These are phyloP conservation scores for Aphidoletes aphidimyza DNA, from an alignment of 2,888 invertebrate species.

Conservation along the genomic window DNA sequence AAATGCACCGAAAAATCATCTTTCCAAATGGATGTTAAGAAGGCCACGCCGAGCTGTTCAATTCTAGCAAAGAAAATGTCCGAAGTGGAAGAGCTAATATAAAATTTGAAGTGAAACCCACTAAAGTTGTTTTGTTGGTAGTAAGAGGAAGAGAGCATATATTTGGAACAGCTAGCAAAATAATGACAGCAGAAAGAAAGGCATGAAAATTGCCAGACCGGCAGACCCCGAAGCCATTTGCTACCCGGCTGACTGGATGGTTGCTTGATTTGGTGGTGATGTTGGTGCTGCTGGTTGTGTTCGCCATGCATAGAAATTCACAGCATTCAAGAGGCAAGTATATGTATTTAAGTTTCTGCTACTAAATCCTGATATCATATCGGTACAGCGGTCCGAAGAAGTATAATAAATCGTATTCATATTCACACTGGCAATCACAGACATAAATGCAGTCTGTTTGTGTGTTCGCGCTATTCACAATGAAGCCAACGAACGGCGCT, in stretches of 20 bases:
- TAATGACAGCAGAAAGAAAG: neutral
- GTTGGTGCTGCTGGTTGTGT: too few species aligned
- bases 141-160: too few species aligned
- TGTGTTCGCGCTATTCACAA: too few species aligned
- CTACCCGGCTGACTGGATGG: too few species aligned
- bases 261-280: too few species aligned
- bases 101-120: neutral
- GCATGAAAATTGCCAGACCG: conserved; percentile 32
- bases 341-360: neutral
- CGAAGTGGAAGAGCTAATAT: neutral
- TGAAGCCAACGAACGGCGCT: too few species aligned
- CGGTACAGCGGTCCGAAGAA: neutral
- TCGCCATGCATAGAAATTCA: neutral
- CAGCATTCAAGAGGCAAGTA: neutral
- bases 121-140: neutral
- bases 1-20: conserved; percentile 17
- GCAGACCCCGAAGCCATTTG: neutral
- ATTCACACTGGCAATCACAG: conserved; percentile 42
- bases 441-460: conserved; percentile 33
- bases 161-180: too few species aligned
- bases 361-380: conserved; percentile 26
- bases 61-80: conserved; percentile 12
- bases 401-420: conserved; percentile 45
- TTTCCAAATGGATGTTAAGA: too few species aligned
- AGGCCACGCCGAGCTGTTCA: neutral